These are phyloP conservation scores for Pissodes strobi DNA, from an alignment of 1,140 invertebrate species.

Conservation along the genomic window DNA sequence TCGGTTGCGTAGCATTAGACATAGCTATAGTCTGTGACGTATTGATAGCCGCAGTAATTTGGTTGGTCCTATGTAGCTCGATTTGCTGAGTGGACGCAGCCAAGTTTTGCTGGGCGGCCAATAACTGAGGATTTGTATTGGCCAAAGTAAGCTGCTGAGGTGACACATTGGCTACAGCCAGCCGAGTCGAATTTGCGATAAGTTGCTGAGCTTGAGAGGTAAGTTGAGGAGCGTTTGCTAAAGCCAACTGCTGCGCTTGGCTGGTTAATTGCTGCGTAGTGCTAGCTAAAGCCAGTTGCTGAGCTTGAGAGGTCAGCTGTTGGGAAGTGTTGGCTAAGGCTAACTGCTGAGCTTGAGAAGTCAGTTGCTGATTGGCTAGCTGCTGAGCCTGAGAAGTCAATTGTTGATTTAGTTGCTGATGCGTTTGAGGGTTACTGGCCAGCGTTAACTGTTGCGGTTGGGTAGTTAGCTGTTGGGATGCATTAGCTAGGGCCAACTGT, in stretches of 20 bases:
- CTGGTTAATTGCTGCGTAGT: constrained; percentile 42
- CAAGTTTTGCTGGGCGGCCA: constrained; percentile 52
- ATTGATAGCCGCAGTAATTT: constrained; percentile 53
- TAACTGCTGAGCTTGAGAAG: constrained; percentile 51
- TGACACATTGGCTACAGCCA: constrained; percentile 47
- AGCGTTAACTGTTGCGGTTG: constrained; percentile 50
- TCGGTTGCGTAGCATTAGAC: constrained; percentile 62
- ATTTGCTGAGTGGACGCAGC: constrained; percentile 51
- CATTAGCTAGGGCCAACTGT: constrained; percentile 44
- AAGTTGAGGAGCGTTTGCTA: constrained; percentile 42
- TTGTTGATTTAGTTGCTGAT: constrained; percentile 47
- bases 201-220: constrained; percentile 47
- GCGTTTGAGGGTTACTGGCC: constrained; percentile 36
- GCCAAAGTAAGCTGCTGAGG: constrained; percentile 46
- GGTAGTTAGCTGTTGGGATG: constrained; percentile 34
- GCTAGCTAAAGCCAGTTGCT: constrained; percentile 39
- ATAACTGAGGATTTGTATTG: constrained; percentile 38
- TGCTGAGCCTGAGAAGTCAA: constrained; percentile 51
- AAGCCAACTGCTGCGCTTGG: constrained; percentile 48
- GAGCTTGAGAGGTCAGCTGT: too few relatives aligned
- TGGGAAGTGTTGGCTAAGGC: too few relatives aligned
- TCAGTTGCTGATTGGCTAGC: constrained; percentile 47
- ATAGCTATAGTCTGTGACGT: constrained; percentile 60
- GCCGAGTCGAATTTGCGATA: constrained; percentile 46
- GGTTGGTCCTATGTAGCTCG: constrained; percentile 49